Evolutionary conservation across 1,140 invertebrate genomes (phyloP), one percentile per base, ranked within the genome.

Genomic region (Brevipalpus yothersi): DNA sequence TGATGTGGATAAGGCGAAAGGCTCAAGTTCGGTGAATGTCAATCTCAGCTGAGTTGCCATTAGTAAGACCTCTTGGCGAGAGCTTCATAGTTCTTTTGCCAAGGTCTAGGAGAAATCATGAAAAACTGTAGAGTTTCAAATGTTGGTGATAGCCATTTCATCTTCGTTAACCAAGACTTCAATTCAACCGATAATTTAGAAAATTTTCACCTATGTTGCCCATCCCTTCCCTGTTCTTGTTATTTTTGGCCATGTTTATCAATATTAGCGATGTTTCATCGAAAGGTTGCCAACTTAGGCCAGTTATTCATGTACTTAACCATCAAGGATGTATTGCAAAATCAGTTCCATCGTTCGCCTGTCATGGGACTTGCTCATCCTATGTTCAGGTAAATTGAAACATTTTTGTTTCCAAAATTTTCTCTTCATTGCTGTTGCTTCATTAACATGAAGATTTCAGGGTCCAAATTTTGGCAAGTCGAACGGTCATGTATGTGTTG

Each of bases 391-490:
- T 91, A 75, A 58, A 56, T 56, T 21, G 40, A 19, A 45, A 13
- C 17, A 43, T 31, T 12, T 31, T 10, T 43, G 7, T 62, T 31
- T 47, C 31, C 42, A 19, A 12, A 7, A 15, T 58, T 12, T 42
- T 39, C 1, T 17, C 5, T 12, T 41, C 23, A 55, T 55, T 12
- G 2, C 21, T 21, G 11, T 31, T 19, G 17, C 17, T 53, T 53
- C 19, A 42, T 17, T 10, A n/a, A n/a, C 17, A 43, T 31, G 7
- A 19, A 90, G 86, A 86, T 91, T 8, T 90, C 86, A n/a, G 86
- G 86, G 12, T 90, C 84, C 62, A 91, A 91, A 75, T 86, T 91
- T 68, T 92, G 88, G 88, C 86, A 91, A 77, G 90, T 88, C 80
- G 88, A 92, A 70, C 75, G 88, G 49, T 89, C 85, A 11, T 89